Evolutionary conservation across 2,888 invertebrate species (phyloP).

Genomic region (Crepidodera aurea): DNA sequence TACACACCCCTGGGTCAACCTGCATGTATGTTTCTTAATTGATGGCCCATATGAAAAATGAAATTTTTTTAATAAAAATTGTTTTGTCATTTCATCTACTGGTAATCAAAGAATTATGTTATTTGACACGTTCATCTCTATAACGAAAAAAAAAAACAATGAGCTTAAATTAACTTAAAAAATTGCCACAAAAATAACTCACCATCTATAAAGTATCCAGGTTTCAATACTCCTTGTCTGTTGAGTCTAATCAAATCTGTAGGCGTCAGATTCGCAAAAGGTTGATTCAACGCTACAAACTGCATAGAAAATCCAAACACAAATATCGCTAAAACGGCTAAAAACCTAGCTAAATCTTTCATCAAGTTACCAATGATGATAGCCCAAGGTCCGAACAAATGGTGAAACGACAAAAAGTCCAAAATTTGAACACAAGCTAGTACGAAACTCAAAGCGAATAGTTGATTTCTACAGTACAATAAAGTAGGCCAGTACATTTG

Average conservation of each 20-base stretch:
- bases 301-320: constrained; percentile 99
- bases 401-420: constrained; percentile 98
- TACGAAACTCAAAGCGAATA: constrained; percentile 94
- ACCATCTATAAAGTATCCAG: constrained; percentile 78
- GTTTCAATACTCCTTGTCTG: constrained; percentile 27
- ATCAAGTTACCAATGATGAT: constrained; percentile 97
- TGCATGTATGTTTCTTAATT: too few species aligned
- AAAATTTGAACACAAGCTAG: constrained; percentile 97
- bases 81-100: too few species aligned
- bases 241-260: constrained; percentile 68
- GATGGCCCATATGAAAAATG: too few species aligned
- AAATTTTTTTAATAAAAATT: too few species aligned
- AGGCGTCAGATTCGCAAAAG: constrained; percentile 76
- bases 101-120: background rate
- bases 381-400: constrained; percentile 99
- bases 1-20: too few species aligned
- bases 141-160: constrained; percentile 15
- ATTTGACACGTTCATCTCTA: constrained; percentile 16
- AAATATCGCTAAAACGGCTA: constrained; percentile 97
- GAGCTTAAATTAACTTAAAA: background rate
- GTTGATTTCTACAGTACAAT: constrained; percentile 95
- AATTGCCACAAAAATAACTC: constrained; percentile 63
- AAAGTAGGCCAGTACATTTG: constrained; percentile 82
- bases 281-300: constrained; percentile 95
- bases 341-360: constrained; percentile 94